Evolutionary conservation across 1,140 invertebrate species (phyloP).

Genomic region (Euglossa dilemma): DNA sequence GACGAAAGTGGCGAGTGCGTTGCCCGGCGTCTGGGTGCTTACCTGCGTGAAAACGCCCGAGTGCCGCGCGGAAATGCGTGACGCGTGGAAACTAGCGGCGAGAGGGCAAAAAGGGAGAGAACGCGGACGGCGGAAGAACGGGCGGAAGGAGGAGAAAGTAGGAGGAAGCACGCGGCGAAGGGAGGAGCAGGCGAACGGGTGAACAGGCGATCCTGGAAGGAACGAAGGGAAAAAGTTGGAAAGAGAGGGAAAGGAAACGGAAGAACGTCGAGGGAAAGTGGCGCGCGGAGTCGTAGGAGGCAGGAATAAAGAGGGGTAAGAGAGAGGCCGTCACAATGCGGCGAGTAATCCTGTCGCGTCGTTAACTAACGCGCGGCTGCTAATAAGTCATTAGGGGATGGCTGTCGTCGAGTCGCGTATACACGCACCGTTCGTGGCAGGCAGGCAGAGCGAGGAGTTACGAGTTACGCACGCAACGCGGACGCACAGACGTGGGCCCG

Average conservation of each 20-base stretch:
- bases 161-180: background rate
- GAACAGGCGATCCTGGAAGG: background rate
- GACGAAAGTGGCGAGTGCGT: conserved; percentile 45
- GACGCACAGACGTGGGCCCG: conserved; percentile 57
- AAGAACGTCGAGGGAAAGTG: conserved; percentile 36
- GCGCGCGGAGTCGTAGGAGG: background rate
- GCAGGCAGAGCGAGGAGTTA: conserved; percentile 49
- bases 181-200: conserved; percentile 8
- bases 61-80: conserved; percentile 35
- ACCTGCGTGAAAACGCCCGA: conserved; percentile 51
- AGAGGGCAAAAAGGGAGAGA: background rate
- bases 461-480: conserved; percentile 69
- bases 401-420: conserved; percentile 55
- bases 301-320: conserved; percentile 22
- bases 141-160: background rate
- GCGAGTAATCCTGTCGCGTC: conserved; percentile 70
- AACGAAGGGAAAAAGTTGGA: background rate
- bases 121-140: background rate
- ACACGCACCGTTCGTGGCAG: conserved; percentile 8
- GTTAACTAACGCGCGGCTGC: conserved; percentile 75
- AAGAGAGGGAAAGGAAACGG: conserved; percentile 33
- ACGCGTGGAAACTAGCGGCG: conserved; percentile 18
- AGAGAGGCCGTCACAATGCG: conserved; percentile 54
- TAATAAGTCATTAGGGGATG: conserved; percentile 80
- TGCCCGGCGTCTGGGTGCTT: conserved; percentile 38